These are phyloP conservation scores for Trichosurus vulpecula DNA, from an alignment of 2,797 vertebrate genomes.

Conservation along the genomic window DNA sequence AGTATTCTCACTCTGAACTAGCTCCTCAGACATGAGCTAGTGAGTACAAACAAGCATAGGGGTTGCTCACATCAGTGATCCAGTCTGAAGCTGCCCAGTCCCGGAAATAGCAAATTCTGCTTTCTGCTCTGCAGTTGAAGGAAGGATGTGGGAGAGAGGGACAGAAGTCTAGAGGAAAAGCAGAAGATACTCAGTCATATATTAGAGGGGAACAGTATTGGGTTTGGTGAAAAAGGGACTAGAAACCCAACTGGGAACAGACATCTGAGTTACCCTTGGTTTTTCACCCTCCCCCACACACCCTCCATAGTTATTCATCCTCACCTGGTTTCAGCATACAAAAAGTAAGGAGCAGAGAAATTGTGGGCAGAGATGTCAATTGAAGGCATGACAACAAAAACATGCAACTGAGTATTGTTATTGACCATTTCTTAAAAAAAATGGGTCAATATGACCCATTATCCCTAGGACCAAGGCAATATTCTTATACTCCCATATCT, in stretches of 20 bases:
- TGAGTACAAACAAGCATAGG: not conserved
- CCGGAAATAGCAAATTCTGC: not conserved
- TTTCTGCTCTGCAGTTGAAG: not conserved
- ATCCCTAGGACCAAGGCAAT: not conserved
- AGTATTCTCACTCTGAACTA: not conserved
- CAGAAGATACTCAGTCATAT: not conserved
- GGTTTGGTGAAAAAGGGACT: not conserved
- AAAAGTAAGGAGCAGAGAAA: slow-evolving; percentile 25
- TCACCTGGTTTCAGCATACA: slow-evolving; percentile 27
- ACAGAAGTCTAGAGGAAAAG: not conserved
- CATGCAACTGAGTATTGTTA: slow-evolving; percentile 52
- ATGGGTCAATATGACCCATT: slow-evolving; percentile 21
- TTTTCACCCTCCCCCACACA: not conserved
- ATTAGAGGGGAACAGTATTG: not conserved
- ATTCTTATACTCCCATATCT: not conserved
- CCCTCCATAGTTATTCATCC: not conserved
- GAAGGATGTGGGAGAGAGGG: not conserved
- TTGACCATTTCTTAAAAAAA: slow-evolving; percentile 33
- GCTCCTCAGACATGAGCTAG: not conserved
- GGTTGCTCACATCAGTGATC: not conserved
- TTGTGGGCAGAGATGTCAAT: slow-evolving; percentile 3
- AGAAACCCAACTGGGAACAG: not conserved
- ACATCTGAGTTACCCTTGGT: not conserved
- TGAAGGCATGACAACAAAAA: slow-evolving; percentile 48
- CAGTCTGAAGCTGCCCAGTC: not conserved